Evolutionary conservation across 2,113 vertebrate genomes (phyloP).

Genomic region (Mirounga angustirostris): DNA sequence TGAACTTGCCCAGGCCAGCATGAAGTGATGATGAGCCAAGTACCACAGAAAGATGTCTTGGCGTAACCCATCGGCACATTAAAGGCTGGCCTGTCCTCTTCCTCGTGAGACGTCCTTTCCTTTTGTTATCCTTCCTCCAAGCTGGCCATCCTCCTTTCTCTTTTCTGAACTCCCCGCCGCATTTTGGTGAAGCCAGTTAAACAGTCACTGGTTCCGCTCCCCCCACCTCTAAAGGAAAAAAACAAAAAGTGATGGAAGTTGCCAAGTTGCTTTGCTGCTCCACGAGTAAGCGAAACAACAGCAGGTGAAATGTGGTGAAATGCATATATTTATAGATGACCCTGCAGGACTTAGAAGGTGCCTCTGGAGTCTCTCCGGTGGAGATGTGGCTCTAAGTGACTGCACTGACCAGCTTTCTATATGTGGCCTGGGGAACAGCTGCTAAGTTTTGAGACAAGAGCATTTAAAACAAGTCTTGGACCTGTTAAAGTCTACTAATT

Average conservation of each 20-base stretch:
- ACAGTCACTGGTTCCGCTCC: background rate
- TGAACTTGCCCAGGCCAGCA: background rate
- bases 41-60: background rate
- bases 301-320: constrained; percentile 13
- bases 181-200: background rate
- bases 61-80: background rate
- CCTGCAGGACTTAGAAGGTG: background rate
- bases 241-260: background rate
- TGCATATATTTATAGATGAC: constrained; percentile 62
- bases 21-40: background rate
- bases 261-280: constrained; percentile 16
- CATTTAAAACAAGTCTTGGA: constrained; percentile 63
- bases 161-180: background rate
- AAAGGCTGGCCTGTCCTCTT: background rate
- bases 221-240: background rate
- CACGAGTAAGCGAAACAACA: constrained; percentile 33
- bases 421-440: constrained; percentile 62
- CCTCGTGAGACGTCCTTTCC: background rate
- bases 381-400: background rate
- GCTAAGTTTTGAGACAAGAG: constrained; percentile 47
- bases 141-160: background rate
- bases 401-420: constrained; percentile 58
- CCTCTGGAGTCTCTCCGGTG: background rate
- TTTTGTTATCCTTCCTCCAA: background rate
- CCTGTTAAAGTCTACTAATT: constrained; percentile 56